Evolutionary conservation across 2,797 vertebrate species (phyloP), one percentile per base, ranked within the genome.

Genomic region (Craterocephalus amniculus): DNA sequence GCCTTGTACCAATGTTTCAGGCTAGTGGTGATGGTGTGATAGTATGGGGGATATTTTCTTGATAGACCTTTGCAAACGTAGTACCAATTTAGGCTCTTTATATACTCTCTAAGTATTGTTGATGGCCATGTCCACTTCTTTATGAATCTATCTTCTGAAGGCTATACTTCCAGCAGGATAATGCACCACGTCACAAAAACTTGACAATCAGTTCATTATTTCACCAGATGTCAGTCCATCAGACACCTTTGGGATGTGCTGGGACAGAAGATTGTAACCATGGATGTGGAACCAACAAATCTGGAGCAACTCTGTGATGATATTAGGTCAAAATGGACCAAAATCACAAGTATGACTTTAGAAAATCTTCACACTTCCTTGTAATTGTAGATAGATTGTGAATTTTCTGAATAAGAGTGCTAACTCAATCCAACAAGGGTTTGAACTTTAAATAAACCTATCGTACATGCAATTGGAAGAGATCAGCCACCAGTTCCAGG

Each of bases 401-500:
- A n/a, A n/a, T 48, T n/a, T 48, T 48, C 6, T 48, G 8, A 48
- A 7, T 48, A 48, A 34, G 43, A 48, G 11, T 20, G 18, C 43
- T 9, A 48, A 48, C n/a, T 48, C 6, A 48, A 7, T 48, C 43
- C 9, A 48, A 48, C 9, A 48, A 48, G n/a, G 43, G 2, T n/a
- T 45, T 45, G 6, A n/a, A 20, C 18, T n/a, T 48, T 2, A n/a
- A n/a, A n/a, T n/a, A n/a, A n/a, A 59, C 55, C 40, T 69, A 27
- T 74, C 48, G 56, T 61, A 45, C 73, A 80, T 76, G 81, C 56
- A 61, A 61, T 70, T 63, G 67, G 61, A 65, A 80, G 65, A 58
- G 70, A 74, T 65, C 78, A 76, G 58, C 70, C 70, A 52, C 48
- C 62, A n/a, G n/a, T n/a, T n/a, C n/a, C n/a, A 18, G 63, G 14